Base-by-base conservation (phyloP, 2,888 invertebrate species). In the Phasia obesa region DNA sequence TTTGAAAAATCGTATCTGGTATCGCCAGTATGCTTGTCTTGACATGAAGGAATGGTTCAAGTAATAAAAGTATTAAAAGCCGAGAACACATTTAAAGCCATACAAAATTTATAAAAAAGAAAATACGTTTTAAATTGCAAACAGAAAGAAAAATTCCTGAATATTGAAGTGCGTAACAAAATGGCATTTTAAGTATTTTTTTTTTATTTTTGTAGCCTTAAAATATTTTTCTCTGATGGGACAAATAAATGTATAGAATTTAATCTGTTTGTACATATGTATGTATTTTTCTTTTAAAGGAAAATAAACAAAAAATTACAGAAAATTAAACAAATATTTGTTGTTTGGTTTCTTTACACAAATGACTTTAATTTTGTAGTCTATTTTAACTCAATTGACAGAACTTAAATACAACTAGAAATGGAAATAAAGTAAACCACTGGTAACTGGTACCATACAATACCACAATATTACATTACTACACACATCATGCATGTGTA, bases 391-490 rank as follows among this genome's bases (percentile, higher is more conserved):
- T 11, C 27, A 73, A 60, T 47, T 60, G 53, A 53, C n/a, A 60
- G 42, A 79, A 62, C 17, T 11, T 15, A 59, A n/a, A 4, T 25
- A 23, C 4, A 47, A 49, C 49, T 55, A 42, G 17, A 38, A 21
- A 47, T 35, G 6, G n/a, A 69, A 60, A n/a, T 42, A 7, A 7
- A 15, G n/a, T 67, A 49, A 75, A 62, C 60, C 59, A 60, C 25
- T 62, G 35, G 79, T 79, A 71, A 76, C 79, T 83, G 83, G 79
- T 73, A 83, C 79, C 71, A 76, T 38, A 47, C n/a, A 57, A 57
- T 79, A 62, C 75, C 76, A 73, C 75, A 79, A 67, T 67, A 51
- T 55, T 57, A 65, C 38, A 62, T 75, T 65, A 60, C 25, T 44
- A 77, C 35, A 60, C 21, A 67, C 17, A 73, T 38, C 23, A 73